Evolutionary conservation across 2,797 vertebrate species (phyloP).

Genomic region (Tragelaphus oryx): DNA sequence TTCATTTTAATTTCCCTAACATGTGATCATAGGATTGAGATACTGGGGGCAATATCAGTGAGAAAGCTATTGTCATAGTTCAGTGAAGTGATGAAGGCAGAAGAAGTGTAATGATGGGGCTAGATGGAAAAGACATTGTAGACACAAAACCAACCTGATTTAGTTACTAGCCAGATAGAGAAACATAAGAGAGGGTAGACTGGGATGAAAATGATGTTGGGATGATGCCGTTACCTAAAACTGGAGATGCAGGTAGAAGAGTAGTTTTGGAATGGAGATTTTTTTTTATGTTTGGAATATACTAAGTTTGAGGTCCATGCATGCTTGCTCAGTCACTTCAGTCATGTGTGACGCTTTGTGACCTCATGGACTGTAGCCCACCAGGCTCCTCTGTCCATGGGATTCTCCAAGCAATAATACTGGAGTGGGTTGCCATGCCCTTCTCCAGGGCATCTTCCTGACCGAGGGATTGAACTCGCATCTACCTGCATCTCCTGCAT

Average conservation of each 20-base stretch:
- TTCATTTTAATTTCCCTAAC: neutral
- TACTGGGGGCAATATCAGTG: neutral
- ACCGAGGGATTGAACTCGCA: accelerated
- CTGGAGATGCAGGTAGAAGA: neutral
- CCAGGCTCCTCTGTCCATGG: neutral
- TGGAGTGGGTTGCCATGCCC: neutral
- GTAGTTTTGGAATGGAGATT: neutral
- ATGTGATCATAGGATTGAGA: neutral
- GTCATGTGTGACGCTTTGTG: neutral
- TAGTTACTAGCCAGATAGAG: neutral
- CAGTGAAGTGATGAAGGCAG: neutral
- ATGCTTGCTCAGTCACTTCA: neutral
- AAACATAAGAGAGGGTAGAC: neutral
- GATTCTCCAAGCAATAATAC: neutral
- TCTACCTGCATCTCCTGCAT: neutral
- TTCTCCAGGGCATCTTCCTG: neutral
- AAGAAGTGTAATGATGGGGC: neutral
- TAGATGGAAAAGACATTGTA: neutral
- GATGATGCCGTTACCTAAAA: neutral
- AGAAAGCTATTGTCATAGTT: neutral
- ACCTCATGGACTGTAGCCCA: neutral
- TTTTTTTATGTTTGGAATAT: neutral
- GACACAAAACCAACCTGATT: neutral
- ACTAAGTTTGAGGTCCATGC: neutral
- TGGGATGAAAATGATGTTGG: neutral